A percentile compares a stretch with the other conserved stretches of the same genome.
phyloP scores from a whole-genome alignment of 2,113 vertebrate genomes.

The Diphyllodes magnificus region DNA sequence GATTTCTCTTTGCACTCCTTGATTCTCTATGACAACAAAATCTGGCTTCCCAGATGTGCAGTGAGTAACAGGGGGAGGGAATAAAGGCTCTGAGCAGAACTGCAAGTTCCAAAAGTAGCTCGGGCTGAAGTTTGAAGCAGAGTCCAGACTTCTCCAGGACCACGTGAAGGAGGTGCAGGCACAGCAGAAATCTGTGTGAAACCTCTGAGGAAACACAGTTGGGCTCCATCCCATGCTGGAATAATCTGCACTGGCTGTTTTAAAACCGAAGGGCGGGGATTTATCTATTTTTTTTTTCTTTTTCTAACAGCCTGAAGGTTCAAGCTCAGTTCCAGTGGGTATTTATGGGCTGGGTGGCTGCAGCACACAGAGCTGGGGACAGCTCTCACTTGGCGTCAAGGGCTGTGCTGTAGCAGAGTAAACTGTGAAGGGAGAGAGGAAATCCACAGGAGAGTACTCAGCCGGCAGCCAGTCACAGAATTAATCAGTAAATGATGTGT shows the following conservation, averaged over 20 bases:
- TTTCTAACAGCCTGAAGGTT: background rate
- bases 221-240: background rate
- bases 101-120: background rate
- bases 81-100: background rate
- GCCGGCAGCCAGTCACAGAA: background rate
- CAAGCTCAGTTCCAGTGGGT: background rate
- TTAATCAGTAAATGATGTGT: background rate
- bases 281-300: background rate
- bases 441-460: background rate
- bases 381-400: background rate
- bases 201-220: background rate
- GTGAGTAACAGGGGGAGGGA: background rate
- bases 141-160: background rate
- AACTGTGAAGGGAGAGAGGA: background rate
- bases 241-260: background rate
- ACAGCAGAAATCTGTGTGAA: background rate
- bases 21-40: background rate
- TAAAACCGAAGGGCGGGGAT: background rate
- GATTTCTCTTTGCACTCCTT: background rate
- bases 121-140: background rate
- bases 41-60: background rate
- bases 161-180: background rate
- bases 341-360: background rate
- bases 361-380: background rate
- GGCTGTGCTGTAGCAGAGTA: background rate